Base-by-base conservation (phyloP, 2,113 vertebrate species). In the Oophaga pumilio region DNA sequence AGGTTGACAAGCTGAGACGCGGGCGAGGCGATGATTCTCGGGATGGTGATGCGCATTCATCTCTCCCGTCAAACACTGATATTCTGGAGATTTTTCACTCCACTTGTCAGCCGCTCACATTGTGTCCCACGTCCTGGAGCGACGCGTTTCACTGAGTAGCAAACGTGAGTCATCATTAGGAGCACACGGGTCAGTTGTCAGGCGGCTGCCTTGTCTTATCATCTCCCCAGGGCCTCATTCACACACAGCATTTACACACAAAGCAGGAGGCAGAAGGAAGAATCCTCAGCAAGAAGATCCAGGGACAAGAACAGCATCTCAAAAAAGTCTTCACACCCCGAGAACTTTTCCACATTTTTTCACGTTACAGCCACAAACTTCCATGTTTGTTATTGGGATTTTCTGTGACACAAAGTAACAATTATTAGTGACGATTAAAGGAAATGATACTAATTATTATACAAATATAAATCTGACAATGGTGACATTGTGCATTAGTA, bases 31-130 rank as follows among this genome's bases (percentile, higher is more conserved):
- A 95, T 95, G 95, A 94, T 95, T 95, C 93, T 93, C 93, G 93
- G 95, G 94, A 93, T 94, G 94, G 93, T 94, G 93, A 96, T 96
- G 95, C 94, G 94, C 94, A 96, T 97, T 97, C 95, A 97, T 96
- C 96, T 96, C 92, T 91, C 90, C 94, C 96, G 96, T 96, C 97
- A 97, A 94, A 95, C 94, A 95, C 93, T 92, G 95, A 95, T 95
- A 95, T 94, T 94, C 94, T 95, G 93, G 91, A 96, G 95, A 96
- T 95, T 93, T 94, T 94, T 97, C 94, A 96, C 95, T 96, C 95
- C 94, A 94, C 93, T 94, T 94, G 95, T 95, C 95, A 94, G 94
- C 91, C 92, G 17, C 57, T 93, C 95, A 95, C 96, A 96, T 97
- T 95, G 97, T 90, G 96, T 92, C 93, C 93, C 92, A 82, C 91